phyloP scores from a whole-genome alignment of 2,113 vertebrate genomes.

The Anseranas semipalmata region DNA sequence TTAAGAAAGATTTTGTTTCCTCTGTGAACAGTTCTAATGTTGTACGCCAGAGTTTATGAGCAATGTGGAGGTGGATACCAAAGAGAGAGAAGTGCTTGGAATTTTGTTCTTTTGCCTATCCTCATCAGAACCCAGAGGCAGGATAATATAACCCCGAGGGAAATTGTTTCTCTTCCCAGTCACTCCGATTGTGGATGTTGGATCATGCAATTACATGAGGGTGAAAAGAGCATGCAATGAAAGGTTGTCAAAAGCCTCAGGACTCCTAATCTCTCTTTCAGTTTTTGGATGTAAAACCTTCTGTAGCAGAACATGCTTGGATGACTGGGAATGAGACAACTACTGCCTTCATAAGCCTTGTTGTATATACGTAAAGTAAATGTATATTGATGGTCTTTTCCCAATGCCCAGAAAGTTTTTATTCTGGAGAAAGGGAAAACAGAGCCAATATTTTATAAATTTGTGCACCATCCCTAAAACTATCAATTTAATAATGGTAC shows the following conservation, averaged over 20 bases:
- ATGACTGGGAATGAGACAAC: conserved; percentile 39
- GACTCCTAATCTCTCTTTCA: conserved; percentile 30
- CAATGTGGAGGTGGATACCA: neutral
- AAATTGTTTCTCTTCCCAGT: conserved; percentile 19
- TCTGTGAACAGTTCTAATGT: neutral
- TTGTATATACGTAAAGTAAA: neutral
- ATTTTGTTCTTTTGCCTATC: neutral
- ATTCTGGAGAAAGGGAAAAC: neutral
- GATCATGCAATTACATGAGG: conserved; percentile 44
- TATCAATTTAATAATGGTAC: neutral
- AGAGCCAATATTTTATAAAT: neutral
- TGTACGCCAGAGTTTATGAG: neutral
- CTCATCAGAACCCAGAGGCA: conserved; percentile 1
- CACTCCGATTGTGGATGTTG: neutral
- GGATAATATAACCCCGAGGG: conserved; percentile 13
- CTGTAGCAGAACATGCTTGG: conserved; percentile 17
- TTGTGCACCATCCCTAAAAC: neutral
- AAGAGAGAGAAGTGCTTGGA: neutral
- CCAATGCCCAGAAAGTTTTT: neutral
- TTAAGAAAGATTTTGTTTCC: neutral
- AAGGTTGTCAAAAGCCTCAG: conserved; percentile 50
- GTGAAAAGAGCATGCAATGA: neutral
- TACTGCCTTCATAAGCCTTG: neutral
- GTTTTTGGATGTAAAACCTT: neutral
- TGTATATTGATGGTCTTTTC: neutral